Percentiles rank a stretch among this genome's conserved stretches.
Conservation (phyloP, 2,797 vertebrate genomes). For the Pygocentrus nattereri region DNA sequence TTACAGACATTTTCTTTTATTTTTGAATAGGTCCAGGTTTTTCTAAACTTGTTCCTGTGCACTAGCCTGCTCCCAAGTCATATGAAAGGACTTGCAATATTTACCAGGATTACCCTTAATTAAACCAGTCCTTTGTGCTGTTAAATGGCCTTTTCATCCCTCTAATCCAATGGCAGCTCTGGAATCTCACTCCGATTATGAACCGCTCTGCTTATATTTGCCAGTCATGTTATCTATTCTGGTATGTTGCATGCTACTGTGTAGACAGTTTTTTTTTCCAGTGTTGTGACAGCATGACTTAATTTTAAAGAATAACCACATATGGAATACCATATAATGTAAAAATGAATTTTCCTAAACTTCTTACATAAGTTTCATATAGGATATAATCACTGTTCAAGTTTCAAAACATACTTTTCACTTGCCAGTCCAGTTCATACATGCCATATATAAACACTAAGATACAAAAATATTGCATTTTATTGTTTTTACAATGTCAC, state of each 20-base stretch:
- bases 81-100: constrained; percentile 92
- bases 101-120: constrained; percentile 86
- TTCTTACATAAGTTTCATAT: no score
- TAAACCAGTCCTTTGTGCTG: constrained; percentile 82
- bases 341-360: no score
- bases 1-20: constrained; percentile 73
- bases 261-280: not conserved
- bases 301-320: no score
- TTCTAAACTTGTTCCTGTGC: constrained; percentile 53
- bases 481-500: no score
- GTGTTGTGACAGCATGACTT: not conserved
- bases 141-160: constrained; percentile 80
- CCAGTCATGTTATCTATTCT: not conserved
- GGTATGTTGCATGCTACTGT: not conserved
- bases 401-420: no score
- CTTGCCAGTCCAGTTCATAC: no score
- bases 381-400: no score
- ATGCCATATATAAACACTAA: no score
- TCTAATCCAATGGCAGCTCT: constrained; percentile 78
- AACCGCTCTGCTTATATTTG: not conserved
- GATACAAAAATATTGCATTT: no score
- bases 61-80: constrained; percentile 79
- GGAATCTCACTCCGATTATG: constrained; percentile 52
- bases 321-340: no score
- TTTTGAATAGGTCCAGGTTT: constrained; percentile 56